Percentiles rank a stretch among this genome's conserved stretches.
Conservation (phyloP, 92 coral and sea anemone species). For the Porites cylindrica region DNA sequence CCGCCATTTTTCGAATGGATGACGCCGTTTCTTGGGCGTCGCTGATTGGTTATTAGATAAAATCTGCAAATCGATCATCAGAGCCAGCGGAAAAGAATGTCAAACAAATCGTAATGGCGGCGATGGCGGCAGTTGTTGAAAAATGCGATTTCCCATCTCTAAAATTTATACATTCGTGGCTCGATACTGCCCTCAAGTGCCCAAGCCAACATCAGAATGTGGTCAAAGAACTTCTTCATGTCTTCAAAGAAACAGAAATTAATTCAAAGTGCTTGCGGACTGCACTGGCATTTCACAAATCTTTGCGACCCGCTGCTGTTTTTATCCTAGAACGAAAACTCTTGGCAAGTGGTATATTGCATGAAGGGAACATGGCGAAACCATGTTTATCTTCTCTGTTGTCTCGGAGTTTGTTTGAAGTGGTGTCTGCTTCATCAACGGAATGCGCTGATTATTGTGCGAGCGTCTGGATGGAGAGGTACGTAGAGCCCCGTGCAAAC, state of each 20-base stretch:
- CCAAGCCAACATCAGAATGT: slow-evolving; percentile 28
- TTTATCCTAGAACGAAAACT: slow-evolving; percentile 31
- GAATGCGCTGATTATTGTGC: slow-evolving; percentile 66
- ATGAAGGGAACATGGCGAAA: slow-evolving; percentile 21
- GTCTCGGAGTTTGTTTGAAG: slow-evolving; percentile 42
- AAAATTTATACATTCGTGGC: slow-evolving; percentile 1
- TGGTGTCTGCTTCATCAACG: slow-evolving; percentile 58
- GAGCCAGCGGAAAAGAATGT: neutral
- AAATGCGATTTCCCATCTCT: neutral
- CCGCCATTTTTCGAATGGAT: slow-evolving; percentile 63
- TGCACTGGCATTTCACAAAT: slow-evolving; percentile 57
- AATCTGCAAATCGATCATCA: neutral
- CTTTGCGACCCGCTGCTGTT: slow-evolving; percentile 14
- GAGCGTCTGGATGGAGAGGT: slow-evolving; percentile 70
- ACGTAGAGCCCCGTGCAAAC: neutral
- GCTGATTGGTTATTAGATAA: neutral
- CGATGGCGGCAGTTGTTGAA: neutral
- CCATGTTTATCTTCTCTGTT: slow-evolving; percentile 50
- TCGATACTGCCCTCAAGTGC: slow-evolving; percentile 27
- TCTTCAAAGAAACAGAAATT: slow-evolving; percentile 9
- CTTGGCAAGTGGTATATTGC: slow-evolving; percentile 37
- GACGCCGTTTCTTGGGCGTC: slow-evolving; percentile 13
- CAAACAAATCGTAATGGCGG: slow-evolving; percentile 38
- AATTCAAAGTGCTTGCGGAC: slow-evolving; percentile 32
- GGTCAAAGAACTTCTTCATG: slow-evolving; percentile 1